Conservation (phyloP, 2,113 vertebrate genomes). For the Neolamprologus sp. region DNA sequence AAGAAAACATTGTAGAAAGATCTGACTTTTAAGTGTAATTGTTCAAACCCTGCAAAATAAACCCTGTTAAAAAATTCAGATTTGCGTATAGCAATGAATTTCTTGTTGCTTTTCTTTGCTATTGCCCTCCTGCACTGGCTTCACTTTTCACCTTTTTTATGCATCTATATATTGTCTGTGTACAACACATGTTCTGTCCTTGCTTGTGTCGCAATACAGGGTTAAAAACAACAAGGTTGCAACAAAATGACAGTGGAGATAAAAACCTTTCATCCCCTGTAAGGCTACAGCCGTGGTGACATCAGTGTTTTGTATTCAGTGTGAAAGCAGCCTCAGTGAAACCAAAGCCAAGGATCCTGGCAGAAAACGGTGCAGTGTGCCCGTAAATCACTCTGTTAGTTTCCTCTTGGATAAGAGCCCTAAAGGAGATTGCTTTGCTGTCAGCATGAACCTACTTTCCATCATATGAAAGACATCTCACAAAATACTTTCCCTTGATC, state of each 20-base stretch:
- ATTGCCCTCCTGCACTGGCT: not conserved
- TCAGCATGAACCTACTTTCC: not conserved
- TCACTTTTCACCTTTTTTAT: not conserved
- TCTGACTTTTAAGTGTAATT: rapidly evolving
- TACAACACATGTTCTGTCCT: not conserved
- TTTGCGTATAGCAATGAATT: not conserved
- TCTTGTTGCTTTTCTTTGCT: not conserved
- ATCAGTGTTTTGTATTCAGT: not conserved
- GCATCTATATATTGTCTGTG: not conserved
- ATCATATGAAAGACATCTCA: not conserved
- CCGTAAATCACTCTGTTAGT: not conserved
- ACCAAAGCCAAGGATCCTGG: not conserved
- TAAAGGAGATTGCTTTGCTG: not conserved
- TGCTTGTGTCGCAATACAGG: not conserved
- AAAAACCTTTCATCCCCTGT: not conserved
- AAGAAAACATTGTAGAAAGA: rapidly evolving
- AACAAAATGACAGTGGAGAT: not conserved
- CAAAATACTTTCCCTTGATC: not conserved
- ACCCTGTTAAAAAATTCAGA: not conserved
- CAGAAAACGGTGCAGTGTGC: not conserved
- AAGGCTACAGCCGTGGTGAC: not conserved
- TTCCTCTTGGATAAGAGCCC: not conserved
- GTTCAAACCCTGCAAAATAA: not conserved
- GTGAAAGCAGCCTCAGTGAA: not conserved
- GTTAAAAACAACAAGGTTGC: not conserved